These are phyloP conservation scores for Protomyctophum bolini DNA, from an alignment of 2,113 vertebrate species.

Conservation along the genomic window DNA sequence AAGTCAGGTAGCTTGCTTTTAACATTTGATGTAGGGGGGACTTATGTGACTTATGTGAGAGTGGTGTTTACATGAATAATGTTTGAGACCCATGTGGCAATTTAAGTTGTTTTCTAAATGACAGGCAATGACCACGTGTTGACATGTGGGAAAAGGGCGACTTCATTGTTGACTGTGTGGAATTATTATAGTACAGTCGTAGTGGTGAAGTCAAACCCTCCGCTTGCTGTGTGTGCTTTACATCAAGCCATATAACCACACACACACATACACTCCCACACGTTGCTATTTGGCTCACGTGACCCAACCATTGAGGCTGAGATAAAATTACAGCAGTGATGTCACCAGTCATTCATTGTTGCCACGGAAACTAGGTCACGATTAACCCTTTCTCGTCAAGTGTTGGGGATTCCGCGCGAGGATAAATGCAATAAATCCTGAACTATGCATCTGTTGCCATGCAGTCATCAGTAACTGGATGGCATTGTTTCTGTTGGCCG, in stretches of 20 bases:
- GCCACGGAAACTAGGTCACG: slow-evolving; percentile 79
- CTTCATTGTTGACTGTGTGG: slow-evolving; percentile 37
- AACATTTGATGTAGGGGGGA: neutral
- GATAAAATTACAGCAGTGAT: slow-evolving; percentile 78
- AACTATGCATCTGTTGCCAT: slow-evolving; percentile 46
- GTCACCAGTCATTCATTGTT: slow-evolving; percentile 77
- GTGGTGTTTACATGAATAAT: neutral
- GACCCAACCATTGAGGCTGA: slow-evolving; percentile 56
- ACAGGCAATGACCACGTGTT: neutral
- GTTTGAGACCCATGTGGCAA: slow-evolving; percentile 3
- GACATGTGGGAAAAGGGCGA: neutral
- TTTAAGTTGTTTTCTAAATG: neutral
- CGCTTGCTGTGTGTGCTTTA: slow-evolving; percentile 66
- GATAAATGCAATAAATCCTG: slow-evolving; percentile 31
- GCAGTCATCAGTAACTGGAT: neutral
- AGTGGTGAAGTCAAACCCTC: slow-evolving; percentile 69
- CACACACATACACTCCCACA: slow-evolving; percentile 12
- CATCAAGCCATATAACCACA: slow-evolving; percentile 47
- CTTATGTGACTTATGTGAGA: neutral
- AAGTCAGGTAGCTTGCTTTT: neutral
- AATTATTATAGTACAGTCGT: slow-evolving; percentile 46
- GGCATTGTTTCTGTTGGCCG: neutral
- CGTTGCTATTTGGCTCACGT: slow-evolving; percentile 56
- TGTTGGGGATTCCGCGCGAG: slow-evolving; percentile 61
- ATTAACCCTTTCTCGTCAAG: slow-evolving; percentile 69